phyloP scores from a whole-genome alignment of 2,888 invertebrate species.

The Incurvaria masculella region DNA sequence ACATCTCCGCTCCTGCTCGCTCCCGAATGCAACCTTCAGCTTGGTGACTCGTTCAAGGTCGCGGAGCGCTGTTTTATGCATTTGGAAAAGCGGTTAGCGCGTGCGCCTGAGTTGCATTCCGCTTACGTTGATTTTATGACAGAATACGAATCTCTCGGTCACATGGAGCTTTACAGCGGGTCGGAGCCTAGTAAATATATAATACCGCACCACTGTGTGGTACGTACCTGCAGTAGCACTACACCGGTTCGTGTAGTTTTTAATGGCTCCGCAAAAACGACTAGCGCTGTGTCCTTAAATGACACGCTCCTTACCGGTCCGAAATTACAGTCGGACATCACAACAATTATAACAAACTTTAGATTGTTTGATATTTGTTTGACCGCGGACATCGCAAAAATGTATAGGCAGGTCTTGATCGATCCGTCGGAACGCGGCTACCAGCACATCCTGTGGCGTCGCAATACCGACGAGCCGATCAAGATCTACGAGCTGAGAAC shows the following conservation, averaged over 20 bases:
- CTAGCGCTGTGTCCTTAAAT: conserved; percentile 1
- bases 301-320: conserved; percentile 6
- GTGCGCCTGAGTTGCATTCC: not conserved
- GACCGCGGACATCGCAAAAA: not conserved
- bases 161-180: conserved; percentile 5
- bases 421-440: not conserved
- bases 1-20: not conserved
- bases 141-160: conserved; percentile 7
- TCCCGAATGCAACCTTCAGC: not conserved
- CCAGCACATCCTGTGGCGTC: not conserved
- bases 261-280: conserved; percentile 4
- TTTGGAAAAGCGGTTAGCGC: not conserved
- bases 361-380: not conserved
- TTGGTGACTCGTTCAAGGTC: not conserved
- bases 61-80: not conserved
- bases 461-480: not conserved
- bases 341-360: conserved; percentile 5
- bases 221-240: conserved; percentile 3
- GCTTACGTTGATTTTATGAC: conserved; percentile 6
- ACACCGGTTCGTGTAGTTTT: conserved; percentile 9
- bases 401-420: not conserved
- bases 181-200: not conserved
- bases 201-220: conserved; percentile 8
- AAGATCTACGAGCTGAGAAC: not conserved
- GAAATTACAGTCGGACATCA: conserved; percentile 6